Conservation (phyloP, 2,797 vertebrate species). For the Gadopsis bispinosus region DNA sequence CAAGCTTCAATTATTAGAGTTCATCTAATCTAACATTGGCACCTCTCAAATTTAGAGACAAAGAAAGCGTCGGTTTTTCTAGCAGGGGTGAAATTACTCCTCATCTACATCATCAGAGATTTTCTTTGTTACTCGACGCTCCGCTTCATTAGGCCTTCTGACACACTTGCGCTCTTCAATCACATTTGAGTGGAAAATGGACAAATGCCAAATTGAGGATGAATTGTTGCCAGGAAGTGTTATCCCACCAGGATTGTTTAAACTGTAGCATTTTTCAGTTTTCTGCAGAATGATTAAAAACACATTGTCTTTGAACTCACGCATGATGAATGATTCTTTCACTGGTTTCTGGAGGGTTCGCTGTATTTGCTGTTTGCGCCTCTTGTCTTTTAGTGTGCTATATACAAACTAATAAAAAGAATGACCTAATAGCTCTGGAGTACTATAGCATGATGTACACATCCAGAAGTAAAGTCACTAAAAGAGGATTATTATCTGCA, state of each 20-base stretch:
- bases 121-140: constrained; percentile 7
- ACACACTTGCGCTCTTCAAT: constrained; percentile 32
- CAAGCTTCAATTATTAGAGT: constrained; percentile 35
- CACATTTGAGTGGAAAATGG: constrained; percentile 47
- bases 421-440: not conserved
- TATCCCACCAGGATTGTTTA: constrained; percentile 23
- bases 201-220: constrained; percentile 48
- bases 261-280: constrained; percentile 40
- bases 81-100: constrained; percentile 19
- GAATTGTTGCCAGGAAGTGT: constrained; percentile 35
- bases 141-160: constrained; percentile 30
- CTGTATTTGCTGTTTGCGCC: not conserved
- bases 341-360: not conserved
- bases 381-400: not conserved
- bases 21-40: constrained; percentile 28
- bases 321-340: constrained; percentile 1
- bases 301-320: constrained; percentile 27
- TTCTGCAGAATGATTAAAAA: constrained; percentile 42
- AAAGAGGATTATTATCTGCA: constrained; percentile 1
- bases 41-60: constrained; percentile 31
- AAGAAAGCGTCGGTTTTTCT: not conserved
- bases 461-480: not conserved
- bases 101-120: constrained; percentile 7
- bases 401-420: constrained; percentile 5
- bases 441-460: not conserved